Percentiles rank a stretch among this genome's conserved stretches.
These are phyloP conservation scores for Leptopilina boulardi DNA, from an alignment of 1,140 invertebrate genomes.

Conservation along the genomic window DNA sequence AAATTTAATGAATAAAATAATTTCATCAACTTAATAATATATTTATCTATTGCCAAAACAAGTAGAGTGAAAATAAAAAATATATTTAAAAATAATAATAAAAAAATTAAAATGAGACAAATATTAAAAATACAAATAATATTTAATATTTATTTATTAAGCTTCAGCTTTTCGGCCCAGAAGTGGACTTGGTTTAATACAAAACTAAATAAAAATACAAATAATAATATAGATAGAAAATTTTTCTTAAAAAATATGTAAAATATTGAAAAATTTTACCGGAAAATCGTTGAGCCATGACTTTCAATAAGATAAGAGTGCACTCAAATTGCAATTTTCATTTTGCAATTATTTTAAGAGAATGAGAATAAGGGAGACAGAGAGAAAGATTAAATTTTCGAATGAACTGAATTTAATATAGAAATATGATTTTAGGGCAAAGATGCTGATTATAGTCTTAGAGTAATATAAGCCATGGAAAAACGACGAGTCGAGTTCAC, in stretches of 20 bases:
- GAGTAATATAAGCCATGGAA: slow-evolving; percentile 2
- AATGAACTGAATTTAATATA: background rate
- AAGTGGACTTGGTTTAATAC: too few species aligned
- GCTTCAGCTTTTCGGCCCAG: too few species aligned
- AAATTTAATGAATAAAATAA: too few species aligned
- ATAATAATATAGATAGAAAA: background rate
- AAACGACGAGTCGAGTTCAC: slow-evolving; percentile 44
- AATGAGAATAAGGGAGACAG: too few species aligned
- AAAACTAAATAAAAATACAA: background rate
- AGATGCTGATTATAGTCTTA: background rate
- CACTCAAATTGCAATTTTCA: background rate
- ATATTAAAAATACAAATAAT: too few species aligned
- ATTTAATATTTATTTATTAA: too few species aligned
- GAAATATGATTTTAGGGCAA: background rate
- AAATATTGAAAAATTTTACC: background rate
- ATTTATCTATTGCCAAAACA: too few species aligned
- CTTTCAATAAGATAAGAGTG: background rate
- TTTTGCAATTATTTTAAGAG: background rate
- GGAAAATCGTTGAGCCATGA: slow-evolving; percentile 8
- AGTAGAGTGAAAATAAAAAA: too few species aligned
- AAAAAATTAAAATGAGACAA: too few species aligned
- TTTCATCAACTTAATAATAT: too few species aligned
- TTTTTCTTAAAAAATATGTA: background rate
- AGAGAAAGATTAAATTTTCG: background rate
- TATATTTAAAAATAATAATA: too few species aligned